Evolutionary conservation across 2,797 vertebrate species (phyloP), one percentile per base, ranked within the genome.

Genomic region (Pseudomugil gertrudae): DNA sequence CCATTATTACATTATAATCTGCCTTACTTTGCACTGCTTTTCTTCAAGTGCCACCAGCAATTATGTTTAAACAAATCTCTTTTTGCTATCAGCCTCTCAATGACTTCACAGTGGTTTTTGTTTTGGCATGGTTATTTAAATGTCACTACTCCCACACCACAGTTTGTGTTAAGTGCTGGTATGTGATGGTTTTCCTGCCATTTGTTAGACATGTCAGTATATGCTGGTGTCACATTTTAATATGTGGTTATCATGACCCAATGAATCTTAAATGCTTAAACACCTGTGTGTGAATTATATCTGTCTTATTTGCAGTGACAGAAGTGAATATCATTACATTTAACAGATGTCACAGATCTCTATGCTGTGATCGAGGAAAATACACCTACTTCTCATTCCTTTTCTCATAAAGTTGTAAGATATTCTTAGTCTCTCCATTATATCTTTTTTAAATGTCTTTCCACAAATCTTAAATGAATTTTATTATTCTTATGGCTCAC

Each of bases 51-150:
- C 54, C 52, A 63, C 23, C 43, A 64, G 45, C 58, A 51, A 23
- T 66, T 66, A 13, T 50, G 55, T 69, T 33, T 45, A 4, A 61
- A 51, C 27, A 36, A 38, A 57, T 48, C 23, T 38, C 26, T 36
- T 48, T 29, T 57, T 43, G 62, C 24, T 36, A 29, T 27, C n/a
- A 1, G 27, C 55, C 32, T 6, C 6, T 29, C n/a, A 7, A 21
- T n/a, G 43, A 30, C 35, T 63, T 55, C 57, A 15, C 51, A 10
- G 2, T 5, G 26, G 48, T 74, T 30, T 65, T 54, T 24, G 52
- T 47, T 60, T 59, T 72, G 63, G 61, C 50, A 43, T 11, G 9
- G 38, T n/a, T 61, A 26, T 66, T 48, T 63, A 38, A 63, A 58
- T 27, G 7, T 36, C 26, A 19, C 32, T 3, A 2, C 23, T 38